Evolutionary conservation across 2,797 vertebrate genomes (phyloP), one percentile per base, ranked within the genome.

Genomic region (Gymnothorax javanicus): DNA sequence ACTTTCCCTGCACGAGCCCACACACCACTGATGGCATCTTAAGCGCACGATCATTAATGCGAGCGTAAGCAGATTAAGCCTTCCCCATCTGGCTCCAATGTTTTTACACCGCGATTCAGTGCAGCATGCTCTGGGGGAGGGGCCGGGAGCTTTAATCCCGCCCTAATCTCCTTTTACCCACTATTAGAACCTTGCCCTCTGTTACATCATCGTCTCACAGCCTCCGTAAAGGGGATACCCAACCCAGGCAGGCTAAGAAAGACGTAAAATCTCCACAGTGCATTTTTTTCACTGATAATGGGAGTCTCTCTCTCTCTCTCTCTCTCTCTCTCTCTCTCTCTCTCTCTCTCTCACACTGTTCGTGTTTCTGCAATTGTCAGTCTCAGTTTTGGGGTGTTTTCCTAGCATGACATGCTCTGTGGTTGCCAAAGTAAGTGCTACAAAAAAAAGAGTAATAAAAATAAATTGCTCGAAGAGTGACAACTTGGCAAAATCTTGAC

Each of bases 141-240:
- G 33, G 33, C 33, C 33, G 92, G 86, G 91, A 87, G 90, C 56
- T 84, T 90, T 91, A 96, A 96, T 96, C 96, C 95, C 95, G 71
- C 89, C 89, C 92, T 96, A 96, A 96, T 96, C 95, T 95, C 94
- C 94, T 95, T 96, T 96, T 95, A 96, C 94, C 93, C 94, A 95
- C 95, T 95, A 94, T 94, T 94, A 94, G 92, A 91, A 88, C 92
- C 93, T 91, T 89, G 91, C 93, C 86, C 64, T 89, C 83, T 84
- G 75, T 96, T 96, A 95, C 90, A 89, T 95, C 96, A 95, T 95
- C 96, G 95, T 95, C 91, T 94, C 94, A 94, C 94, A 92, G 93
- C 94, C 90, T 88, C 89, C 92, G 92, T 90, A 94, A 95, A 94
- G 85, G 83, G 85, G 83, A 84, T 88, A 88, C 83, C 79, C n/a